Conservation (phyloP, 1,140 invertebrate species). For the Cyclargus thomasi region DNA sequence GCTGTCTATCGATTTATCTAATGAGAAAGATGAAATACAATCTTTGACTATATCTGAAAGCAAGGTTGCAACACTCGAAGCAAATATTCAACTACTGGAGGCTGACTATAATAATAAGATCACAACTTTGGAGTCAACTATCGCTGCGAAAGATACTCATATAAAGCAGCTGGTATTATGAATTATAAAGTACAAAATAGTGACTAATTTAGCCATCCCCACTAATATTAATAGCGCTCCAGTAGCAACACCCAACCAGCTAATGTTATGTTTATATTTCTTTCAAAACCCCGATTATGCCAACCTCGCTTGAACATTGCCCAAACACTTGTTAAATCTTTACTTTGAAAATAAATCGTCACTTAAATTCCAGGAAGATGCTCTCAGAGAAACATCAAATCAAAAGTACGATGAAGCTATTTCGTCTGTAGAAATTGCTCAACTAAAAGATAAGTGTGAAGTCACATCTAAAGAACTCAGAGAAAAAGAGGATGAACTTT, state of each 20-base stretch:
- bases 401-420: conserved; percentile 72
- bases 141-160: conserved; percentile 76
- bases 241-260: background rate
- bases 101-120: conserved; percentile 76
- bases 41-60: conserved; percentile 76
- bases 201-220: conserved; percentile 19
- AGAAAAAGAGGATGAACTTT: conserved; percentile 61
- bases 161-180: conserved; percentile 77
- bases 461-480: conserved; percentile 59
- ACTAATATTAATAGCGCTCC: background rate
- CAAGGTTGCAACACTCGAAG: conserved; percentile 76
- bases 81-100: conserved; percentile 75
- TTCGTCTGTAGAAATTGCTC: conserved; percentile 72
- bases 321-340: background rate
- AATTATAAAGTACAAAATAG: conserved; percentile 19
- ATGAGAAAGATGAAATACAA: conserved; percentile 67
- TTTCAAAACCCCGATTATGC: background rate
- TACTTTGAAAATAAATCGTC: no score
- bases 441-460: conserved; percentile 72
- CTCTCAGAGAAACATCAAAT: conserved; percentile 71
- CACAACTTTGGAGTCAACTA: conserved; percentile 74
- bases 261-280: background rate
- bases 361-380: conserved; percentile 62
- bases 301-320: background rate
- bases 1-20: conserved; percentile 61